Evolutionary conservation across 64 coral and sea anemone genomes (phyloP), one percentile per base, ranked within the genome.

Genomic region (Pocillopora verrucosa): DNA sequence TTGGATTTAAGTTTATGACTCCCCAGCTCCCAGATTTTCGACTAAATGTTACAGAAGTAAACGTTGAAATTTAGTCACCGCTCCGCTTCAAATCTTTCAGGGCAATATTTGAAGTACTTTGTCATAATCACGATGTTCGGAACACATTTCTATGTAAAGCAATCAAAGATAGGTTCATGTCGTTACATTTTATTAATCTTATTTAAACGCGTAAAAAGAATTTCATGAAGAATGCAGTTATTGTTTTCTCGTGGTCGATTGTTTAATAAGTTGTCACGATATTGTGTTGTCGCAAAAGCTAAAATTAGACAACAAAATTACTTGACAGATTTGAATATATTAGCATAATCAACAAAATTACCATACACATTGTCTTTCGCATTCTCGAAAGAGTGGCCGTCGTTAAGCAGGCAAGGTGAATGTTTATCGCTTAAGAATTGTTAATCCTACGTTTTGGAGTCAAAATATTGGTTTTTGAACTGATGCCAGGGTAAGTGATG

Each of bases 331-430:
- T 56, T 25, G 61, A 45, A 85, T 51, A 72, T 26, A 85, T 85
- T 85, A 85, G 14, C 82, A 72, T 85, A 72, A 72, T 45, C 56
- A 34, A 12, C 65, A n/a, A 72, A 19, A 72, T 85, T 70, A 70
- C 19, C 67, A 70, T 70, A 70, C 67, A 70, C 19, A 67, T 22
- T 67, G 64, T n/a, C 0, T 67, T 67, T 20, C 16, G 6, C 16
- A 16, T 22, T 67, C 22, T 20, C 22, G 16, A 22, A 17, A 9
- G 22, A 67, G 14, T 67, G 9, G 17, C 64, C 3, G 64, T 16
- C 64, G 41, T 51, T 51, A 7, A 51, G 41, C 7, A 7, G 0
- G 41, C 3, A 51, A 51, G 41, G 41, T 51, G 41, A 51, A 51
- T 51, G 41, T 4, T 59, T 24, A 56, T 58, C 16, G 16, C 56